A percentile compares a stretch with the other conserved stretches of the same genome.
Conservation (phyloP, 2,797 vertebrate genomes). For the Phyllotis vaccarum region DNA sequence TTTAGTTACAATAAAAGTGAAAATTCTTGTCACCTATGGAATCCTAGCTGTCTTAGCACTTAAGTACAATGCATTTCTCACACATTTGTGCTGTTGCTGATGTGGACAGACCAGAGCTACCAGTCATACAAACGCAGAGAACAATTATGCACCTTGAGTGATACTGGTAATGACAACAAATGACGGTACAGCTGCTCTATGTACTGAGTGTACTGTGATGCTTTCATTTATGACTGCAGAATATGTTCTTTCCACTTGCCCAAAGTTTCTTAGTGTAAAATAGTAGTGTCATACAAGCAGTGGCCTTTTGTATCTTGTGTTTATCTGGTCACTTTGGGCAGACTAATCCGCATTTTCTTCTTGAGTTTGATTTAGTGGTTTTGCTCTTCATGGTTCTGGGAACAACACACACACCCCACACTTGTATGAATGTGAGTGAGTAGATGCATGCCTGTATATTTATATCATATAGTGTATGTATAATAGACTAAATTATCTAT, state of each 20-base stretch:
- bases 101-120: not conserved
- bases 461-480: not conserved
- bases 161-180: not conserved
- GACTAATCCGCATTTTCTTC: not conserved
- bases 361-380: constrained; percentile 6
- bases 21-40: not conserved
- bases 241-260: too few species aligned
- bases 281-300: not conserved
- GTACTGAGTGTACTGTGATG: not conserved
- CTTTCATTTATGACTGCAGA: not conserved
- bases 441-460: not conserved
- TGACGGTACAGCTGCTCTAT: not conserved
- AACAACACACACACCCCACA: not conserved
- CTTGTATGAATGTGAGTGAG: not conserved
- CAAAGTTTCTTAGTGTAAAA: not conserved
- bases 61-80: not conserved
- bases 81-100: not conserved
- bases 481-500: not conserved
- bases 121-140: too few species aligned
- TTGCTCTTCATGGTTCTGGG: not conserved
- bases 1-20: not conserved
- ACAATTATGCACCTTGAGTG: not conserved
- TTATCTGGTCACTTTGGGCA: not conserved
- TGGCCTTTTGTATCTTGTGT: not conserved
- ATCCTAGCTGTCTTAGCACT: not conserved